A percentile compares a stretch with the other conserved stretches of the same genome.
These are phyloP conservation scores for Danaus plexippus DNA, from an alignment of 1,140 invertebrate species.

Conservation along the genomic window DNA sequence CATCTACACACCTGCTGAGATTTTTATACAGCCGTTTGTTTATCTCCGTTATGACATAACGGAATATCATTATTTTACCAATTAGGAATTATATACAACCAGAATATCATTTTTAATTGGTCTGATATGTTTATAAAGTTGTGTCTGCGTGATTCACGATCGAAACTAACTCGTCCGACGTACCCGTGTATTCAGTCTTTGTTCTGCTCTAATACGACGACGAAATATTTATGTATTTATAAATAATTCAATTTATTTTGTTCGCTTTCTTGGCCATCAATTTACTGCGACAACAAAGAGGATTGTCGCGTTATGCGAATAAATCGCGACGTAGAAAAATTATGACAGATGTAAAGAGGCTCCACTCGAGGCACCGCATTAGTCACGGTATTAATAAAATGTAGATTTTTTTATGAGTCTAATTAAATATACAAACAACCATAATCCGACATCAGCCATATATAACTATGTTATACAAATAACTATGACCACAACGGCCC, in stretches of 20 bases:
- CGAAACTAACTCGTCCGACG: conserved; percentile 29
- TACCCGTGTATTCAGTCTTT: conserved; percentile 28
- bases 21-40: conserved; percentile 47
- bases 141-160: conserved; percentile 37
- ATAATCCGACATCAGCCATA: conserved; percentile 31
- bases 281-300: conserved; percentile 44
- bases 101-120: conserved; percentile 48
- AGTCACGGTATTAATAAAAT: conserved; percentile 61
- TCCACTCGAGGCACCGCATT: conserved; percentile 38
- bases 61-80: conserved; percentile 32
- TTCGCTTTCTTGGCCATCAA: conserved; percentile 30
- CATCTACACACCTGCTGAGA: conserved; percentile 50
- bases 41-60: conserved; percentile 37
- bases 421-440: conserved; percentile 49
- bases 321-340: conserved; percentile 70
- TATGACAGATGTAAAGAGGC: conserved; percentile 63
- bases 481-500: conserved; percentile 21
- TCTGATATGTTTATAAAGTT: conserved; percentile 22
- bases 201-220: conserved; percentile 30
- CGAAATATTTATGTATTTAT: conserved; percentile 36
- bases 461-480: conserved; percentile 34
- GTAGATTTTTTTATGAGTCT: conserved; percentile 39
- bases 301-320: conserved; percentile 59
- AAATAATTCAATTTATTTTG: conserved; percentile 54
- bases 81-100: conserved; percentile 42